A percentile compares a stretch with the other conserved stretches of the same genome.
These are phyloP conservation scores for Chaetura pelagica DNA, from an alignment of 2,113 vertebrate genomes.

Conservation along the genomic window DNA sequence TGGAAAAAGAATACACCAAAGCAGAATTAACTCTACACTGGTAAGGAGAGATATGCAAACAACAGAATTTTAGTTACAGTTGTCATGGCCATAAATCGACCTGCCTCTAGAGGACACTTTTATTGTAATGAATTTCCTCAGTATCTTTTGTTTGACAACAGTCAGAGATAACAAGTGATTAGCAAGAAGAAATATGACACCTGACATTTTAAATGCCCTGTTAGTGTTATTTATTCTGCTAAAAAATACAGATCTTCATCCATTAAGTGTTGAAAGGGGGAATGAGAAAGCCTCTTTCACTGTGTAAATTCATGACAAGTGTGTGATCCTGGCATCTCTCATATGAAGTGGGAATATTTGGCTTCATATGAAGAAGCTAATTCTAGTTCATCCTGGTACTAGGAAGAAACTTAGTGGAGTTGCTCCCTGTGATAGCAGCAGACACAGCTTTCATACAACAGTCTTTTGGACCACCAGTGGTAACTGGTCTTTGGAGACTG, in stretches of 20 bases:
- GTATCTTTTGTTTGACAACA: constrained; percentile 33
- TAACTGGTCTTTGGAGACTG: background rate
- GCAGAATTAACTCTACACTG: background rate
- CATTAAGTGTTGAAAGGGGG: background rate
- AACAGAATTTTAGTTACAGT: background rate
- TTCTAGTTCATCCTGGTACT: background rate
- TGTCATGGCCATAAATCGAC: background rate
- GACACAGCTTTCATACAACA: background rate
- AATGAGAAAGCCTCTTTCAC: background rate
- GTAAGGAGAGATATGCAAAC: background rate
- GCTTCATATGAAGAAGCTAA: background rate
- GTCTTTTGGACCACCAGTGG: background rate
- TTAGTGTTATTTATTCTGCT: constrained; percentile 31
- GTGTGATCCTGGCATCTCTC: background rate
- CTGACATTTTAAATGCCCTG: constrained; percentile 9
- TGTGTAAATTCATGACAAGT: background rate
- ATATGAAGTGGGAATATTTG: background rate
- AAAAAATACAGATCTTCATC: constrained; percentile 4
- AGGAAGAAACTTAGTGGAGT: background rate
- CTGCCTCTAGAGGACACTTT: background rate
- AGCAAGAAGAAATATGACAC: background rate
- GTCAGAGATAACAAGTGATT: constrained; percentile 3
- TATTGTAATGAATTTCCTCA: background rate
- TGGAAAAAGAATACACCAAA: background rate
- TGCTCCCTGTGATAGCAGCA: background rate